These are phyloP conservation scores for Petromus typicus DNA, from an alignment of 2,113 vertebrate genomes.

Conservation along the genomic window DNA sequence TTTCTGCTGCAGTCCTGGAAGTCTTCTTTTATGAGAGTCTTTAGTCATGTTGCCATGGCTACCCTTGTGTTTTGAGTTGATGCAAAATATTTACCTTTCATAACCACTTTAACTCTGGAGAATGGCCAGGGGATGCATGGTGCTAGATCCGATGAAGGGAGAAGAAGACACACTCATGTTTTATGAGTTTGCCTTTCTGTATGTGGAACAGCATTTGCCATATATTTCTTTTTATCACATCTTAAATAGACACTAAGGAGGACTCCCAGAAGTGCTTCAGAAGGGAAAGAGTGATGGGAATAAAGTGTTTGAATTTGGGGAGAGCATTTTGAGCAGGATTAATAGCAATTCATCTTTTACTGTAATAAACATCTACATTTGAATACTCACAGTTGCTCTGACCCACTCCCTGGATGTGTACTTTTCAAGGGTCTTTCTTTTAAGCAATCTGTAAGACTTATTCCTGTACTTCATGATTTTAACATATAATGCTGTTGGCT, in stretches of 20 bases:
- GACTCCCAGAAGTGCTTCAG: neutral
- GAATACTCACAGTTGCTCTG: neutral
- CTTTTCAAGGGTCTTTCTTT: neutral
- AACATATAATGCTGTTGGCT: neutral
- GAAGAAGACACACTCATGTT: neutral
- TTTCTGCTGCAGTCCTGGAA: neutral
- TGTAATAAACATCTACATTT: neutral
- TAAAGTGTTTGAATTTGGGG: neutral
- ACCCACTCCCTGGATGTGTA: fast-evolving
- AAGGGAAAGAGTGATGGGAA: neutral
- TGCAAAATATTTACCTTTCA: neutral
- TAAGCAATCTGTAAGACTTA: neutral
- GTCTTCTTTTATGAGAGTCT: neutral
- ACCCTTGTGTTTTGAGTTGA: neutral
- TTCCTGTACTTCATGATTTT: neutral
- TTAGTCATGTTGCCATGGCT: neutral
- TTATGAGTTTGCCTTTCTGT: neutral
- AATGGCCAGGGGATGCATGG: neutral
- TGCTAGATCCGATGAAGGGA: neutral
- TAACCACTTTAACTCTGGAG: neutral
- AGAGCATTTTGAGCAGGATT: neutral
- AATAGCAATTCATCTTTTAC: neutral
- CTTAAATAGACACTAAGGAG: neutral
- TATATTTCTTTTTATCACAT: neutral
- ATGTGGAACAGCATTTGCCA: neutral